phyloP scores from a whole-genome alignment of 2,797 vertebrate species.

The Microctenopoma stevenorrisi region DNA sequence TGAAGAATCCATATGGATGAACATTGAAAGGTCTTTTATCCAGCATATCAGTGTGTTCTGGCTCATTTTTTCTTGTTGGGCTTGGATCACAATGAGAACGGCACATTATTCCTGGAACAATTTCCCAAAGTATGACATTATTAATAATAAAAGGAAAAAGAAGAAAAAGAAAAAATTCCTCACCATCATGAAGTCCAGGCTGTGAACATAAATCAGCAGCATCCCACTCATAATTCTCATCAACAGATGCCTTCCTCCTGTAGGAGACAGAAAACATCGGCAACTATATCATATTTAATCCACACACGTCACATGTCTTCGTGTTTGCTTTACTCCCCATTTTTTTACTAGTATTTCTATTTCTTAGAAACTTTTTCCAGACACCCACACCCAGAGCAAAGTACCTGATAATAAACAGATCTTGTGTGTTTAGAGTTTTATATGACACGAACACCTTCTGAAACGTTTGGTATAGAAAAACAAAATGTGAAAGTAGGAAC shows the following conservation, averaged over 20 bases:
- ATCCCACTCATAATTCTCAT: conserved; percentile 97
- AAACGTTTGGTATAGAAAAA: background rate
- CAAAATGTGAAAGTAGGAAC: too few relatives aligned
- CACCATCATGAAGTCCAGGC: conserved; percentile 79
- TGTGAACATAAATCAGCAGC: conserved; percentile 84
- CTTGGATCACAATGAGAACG: conserved; percentile 1
- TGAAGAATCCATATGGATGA: background rate
- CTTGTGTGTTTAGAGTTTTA: background rate
- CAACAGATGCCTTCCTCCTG: conserved; percentile 91
- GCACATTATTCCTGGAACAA: background rate
- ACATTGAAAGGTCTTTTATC: background rate
- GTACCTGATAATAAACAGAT: background rate
- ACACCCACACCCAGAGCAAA: background rate
- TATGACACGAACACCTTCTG: background rate
- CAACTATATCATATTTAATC: conserved; percentile 7
- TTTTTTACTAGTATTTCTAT: background rate
- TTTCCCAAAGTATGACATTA: too few relatives aligned
- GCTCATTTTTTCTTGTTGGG: background rate
- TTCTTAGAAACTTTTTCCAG: background rate
- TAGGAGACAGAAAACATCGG: conserved; percentile 36
- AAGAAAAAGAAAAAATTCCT: conserved; percentile 53
- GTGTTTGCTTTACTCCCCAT: background rate
- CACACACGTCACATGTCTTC: background rate
- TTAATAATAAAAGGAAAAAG: too few relatives aligned
- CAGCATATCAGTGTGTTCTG: background rate